These are phyloP conservation scores for Heteractis magnifica DNA, from an alignment of 92 coral and sea anemone genomes.

Conservation along the genomic window DNA sequence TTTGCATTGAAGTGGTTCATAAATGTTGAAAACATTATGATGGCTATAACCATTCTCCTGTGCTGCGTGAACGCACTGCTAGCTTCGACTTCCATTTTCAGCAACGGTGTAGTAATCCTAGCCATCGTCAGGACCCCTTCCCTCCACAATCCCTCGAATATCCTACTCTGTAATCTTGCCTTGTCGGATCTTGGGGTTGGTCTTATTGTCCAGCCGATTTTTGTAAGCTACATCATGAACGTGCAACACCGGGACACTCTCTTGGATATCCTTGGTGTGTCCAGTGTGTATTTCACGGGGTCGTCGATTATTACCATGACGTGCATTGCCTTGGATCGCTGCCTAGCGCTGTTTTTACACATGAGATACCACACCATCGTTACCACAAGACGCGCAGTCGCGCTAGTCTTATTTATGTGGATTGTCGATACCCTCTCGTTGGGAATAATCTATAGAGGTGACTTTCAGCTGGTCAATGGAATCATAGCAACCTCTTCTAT, in stretches of 20 bases:
- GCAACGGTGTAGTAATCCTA: constrained; percentile 12
- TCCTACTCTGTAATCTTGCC: constrained; percentile 19
- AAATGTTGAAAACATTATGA: not conserved
- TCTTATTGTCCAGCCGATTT: constrained; percentile 18
- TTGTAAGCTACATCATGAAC: not conserved
- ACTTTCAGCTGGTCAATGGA: not conserved
- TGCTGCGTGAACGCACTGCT: not conserved
- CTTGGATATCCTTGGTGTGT: not conserved
- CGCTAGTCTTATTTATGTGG: constrained; percentile 2
- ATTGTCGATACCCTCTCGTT: not conserved
- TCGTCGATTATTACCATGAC: constrained; percentile 13
- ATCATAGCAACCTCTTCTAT: not conserved
- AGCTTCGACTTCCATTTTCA: not conserved
- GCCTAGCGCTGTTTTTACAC: constrained; percentile 23
- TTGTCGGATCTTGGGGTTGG: constrained; percentile 26
- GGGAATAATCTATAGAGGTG: not conserved
- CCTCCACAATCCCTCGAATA: constrained; percentile 21
- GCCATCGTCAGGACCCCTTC: constrained; percentile 14
- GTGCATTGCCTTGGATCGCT: constrained; percentile 21
- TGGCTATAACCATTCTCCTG: not conserved
- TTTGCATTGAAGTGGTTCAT: too few relatives aligned
- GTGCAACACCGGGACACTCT: not conserved
- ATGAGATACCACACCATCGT: constrained; percentile 2
- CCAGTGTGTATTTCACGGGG: not conserved
- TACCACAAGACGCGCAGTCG: constrained; percentile 5